These are phyloP conservation scores for Riparia riparia DNA, from an alignment of 2,113 vertebrate species.

Conservation along the genomic window DNA sequence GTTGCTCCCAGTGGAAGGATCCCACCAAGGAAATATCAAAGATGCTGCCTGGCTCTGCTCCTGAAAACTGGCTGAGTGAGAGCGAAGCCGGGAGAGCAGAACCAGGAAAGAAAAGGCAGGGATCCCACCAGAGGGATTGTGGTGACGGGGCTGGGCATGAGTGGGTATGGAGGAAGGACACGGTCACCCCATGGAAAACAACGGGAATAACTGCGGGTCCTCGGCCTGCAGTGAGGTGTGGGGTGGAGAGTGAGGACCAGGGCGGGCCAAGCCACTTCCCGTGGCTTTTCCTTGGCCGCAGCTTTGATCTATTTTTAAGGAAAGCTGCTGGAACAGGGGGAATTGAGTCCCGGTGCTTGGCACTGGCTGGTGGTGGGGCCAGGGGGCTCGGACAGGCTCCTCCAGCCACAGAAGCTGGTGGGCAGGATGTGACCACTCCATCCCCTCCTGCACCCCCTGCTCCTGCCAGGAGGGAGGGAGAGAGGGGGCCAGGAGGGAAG, in stretches of 20 bases:
- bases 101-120: not conserved
- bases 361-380: accelerated
- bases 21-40: accelerated
- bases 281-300: not conserved
- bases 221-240: not conserved
- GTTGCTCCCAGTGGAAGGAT: not conserved
- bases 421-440: not conserved
- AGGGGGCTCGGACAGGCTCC: not conserved
- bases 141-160: accelerated
- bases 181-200: not conserved
- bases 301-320: constrained; percentile 58
- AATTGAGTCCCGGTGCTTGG: not conserved
- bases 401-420: not conserved
- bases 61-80: not conserved
- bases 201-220: not conserved
- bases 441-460: not conserved
- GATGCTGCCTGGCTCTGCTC: not conserved
- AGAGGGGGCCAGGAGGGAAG: not conserved
- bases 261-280: not conserved
- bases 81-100: not conserved
- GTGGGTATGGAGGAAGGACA: not conserved
- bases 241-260: not conserved
- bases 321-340: not conserved
- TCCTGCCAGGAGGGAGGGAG: not conserved
- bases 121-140: accelerated